A percentile compares a stretch with the other conserved stretches of the same genome.
phyloP scores from a whole-genome alignment of 2,888 invertebrate genomes.

The Odontocolon sp. region DNA sequence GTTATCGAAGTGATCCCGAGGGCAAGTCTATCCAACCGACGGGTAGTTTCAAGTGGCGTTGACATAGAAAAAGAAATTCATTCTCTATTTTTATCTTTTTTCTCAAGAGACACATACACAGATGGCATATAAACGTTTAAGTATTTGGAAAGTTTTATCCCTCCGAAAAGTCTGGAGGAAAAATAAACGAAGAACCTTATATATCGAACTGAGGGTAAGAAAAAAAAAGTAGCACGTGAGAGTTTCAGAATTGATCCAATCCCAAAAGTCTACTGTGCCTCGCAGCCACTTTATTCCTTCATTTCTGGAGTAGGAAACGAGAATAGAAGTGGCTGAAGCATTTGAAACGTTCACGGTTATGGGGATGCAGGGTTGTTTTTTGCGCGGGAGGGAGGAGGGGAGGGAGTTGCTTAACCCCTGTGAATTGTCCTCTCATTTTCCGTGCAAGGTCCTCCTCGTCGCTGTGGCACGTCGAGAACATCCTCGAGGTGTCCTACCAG shows the following conservation, averaged over 20 bases:
- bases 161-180: slow-evolving; percentile 1
- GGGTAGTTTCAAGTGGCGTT: too few relatives aligned
- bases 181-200: not conserved
- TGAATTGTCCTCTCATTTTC: slow-evolving; percentile 25
- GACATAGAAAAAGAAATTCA: too few relatives aligned
- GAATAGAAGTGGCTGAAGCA: not conserved
- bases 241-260: slow-evolving; percentile 21
- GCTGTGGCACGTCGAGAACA: slow-evolving; percentile 12
- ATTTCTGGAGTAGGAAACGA: slow-evolving; percentile 1
- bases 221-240: not conserved
- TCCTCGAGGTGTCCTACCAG: slow-evolving; percentile 26
- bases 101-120: too few relatives aligned
- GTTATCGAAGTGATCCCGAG: too few relatives aligned
- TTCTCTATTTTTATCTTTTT: too few relatives aligned
- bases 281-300: not conserved
- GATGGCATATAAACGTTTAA: too few relatives aligned
- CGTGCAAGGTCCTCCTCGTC: not conserved
- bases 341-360: too few relatives aligned
- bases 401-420: not conserved
- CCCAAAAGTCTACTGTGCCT: not conserved
- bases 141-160: not conserved
- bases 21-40: too few relatives aligned
- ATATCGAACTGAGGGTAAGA: not conserved
- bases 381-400: not conserved
- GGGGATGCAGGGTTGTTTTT: not conserved